Conservation (phyloP, 2,113 vertebrate genomes). For the Fregata magnificens region DNA sequence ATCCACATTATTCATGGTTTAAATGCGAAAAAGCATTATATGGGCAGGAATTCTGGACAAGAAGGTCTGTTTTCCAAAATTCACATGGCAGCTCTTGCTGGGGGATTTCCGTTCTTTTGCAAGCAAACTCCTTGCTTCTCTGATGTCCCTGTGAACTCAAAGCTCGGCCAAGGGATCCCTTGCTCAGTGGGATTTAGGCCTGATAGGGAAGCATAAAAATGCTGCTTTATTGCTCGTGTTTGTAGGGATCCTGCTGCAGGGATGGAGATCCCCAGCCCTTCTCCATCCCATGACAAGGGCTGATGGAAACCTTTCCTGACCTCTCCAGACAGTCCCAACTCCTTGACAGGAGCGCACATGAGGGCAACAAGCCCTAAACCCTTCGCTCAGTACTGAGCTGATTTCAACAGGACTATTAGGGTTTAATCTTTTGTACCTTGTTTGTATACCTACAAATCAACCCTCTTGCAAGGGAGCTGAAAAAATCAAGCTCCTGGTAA, state of each 20-base stretch:
- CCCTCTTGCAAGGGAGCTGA: not conserved
- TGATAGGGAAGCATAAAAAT: not conserved
- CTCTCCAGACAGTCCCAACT: not conserved
- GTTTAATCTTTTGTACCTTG: not conserved
- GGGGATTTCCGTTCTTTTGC: not conserved
- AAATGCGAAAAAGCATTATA: not conserved
- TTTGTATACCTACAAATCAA: not conserved
- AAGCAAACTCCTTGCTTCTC: not conserved
- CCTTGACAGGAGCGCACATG: not conserved
- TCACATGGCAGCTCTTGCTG: not conserved
- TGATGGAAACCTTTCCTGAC: not conserved
- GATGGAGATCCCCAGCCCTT: not conserved
- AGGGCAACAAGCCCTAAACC: not conserved
- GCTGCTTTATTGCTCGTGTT: not conserved
- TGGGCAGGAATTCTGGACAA: not conserved
- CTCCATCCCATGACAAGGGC: not conserved
- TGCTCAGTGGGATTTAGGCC: not conserved
- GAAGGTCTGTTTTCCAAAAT: not conserved
- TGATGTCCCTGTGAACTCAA: fast-evolving
- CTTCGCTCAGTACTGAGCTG: not conserved
- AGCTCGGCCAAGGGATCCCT: not conserved
- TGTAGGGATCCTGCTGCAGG: not conserved
- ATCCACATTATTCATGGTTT: not conserved
- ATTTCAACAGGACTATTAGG: not conserved
- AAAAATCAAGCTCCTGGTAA: not conserved